A percentile compares a stretch with the other conserved stretches of the same genome.
Conservation (phyloP, 2,888 invertebrate species). For the Hypolimnas misippus region DNA sequence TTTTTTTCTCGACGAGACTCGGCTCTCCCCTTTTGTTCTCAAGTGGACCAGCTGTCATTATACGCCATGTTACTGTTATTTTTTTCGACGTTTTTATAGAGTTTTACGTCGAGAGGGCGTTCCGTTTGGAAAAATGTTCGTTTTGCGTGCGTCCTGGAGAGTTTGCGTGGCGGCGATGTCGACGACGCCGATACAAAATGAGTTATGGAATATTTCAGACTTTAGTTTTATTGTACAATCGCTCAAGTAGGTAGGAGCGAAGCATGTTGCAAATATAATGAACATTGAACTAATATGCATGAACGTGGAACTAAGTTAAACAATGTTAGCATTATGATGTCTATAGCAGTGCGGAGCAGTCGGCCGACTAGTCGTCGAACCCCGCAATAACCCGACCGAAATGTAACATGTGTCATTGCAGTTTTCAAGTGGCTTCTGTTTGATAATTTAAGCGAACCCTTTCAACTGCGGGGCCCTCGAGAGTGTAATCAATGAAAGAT, state of each 20-base stretch:
- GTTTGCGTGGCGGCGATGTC: conserved; percentile 80
- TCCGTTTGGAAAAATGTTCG: conserved; percentile 82
- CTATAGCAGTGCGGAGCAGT: conserved; percentile 40
- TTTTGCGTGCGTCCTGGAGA: conserved; percentile 82
- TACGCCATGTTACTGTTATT: conserved; percentile 84
- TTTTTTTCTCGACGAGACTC: conserved; percentile 82
- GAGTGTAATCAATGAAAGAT: conserved; percentile 66
- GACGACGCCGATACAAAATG: conserved; percentile 74
- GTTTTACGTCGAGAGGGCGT: conserved; percentile 81
- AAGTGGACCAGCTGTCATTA: conserved; percentile 85
- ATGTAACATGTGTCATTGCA: conserved; percentile 81
- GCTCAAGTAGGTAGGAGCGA: conserved; percentile 49
- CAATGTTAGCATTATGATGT: conserved; percentile 24
- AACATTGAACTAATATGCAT: conserved; percentile 30
- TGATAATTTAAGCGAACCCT: conserved; percentile 75
- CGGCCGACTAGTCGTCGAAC: conserved; percentile 47
- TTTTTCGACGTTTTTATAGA: conserved; percentile 83
- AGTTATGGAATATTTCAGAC: conserved; percentile 67
- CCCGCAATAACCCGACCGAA: conserved; percentile 51
- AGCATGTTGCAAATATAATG: conserved; percentile 44
- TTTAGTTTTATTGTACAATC: conserved; percentile 56
- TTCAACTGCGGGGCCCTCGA: conserved; percentile 57
- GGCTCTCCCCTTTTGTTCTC: conserved; percentile 84
- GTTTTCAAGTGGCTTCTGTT: conserved; percentile 79
- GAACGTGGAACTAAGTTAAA: conserved; percentile 27